Base-by-base conservation (phyloP, 2,888 invertebrate species). In the Drosophila borealis region DNA sequence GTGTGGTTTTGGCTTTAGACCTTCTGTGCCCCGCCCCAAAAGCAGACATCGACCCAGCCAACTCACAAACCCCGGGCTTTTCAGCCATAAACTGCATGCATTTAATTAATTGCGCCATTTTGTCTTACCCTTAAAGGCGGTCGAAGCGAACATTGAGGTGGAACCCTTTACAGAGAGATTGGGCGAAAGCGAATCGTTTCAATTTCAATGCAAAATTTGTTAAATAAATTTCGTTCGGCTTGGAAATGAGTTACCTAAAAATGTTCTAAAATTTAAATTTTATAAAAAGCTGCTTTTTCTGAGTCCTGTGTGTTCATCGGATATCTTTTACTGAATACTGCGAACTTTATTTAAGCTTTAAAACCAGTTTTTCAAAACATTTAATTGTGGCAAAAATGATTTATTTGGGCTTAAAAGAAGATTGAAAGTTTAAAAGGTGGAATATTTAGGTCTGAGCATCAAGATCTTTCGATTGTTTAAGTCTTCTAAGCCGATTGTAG, bases 1-100 rank as follows among this genome's bases (percentile, higher is more conserved):
- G 85, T 82, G 82, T 84, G 88, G 82, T 82, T 82, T 87, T 76
- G 74, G 68, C 81, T 81, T 81, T 71, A 78, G 87, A 82, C 50
- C 74, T 68, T 81, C 64, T 74, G 64, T 51, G 48, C 53, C 21
- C 9, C 37, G 10, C 21, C 39, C 29, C 41, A 29, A 5, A 13
- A 33, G 39, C 39, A 54, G 25, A 34, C 59, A 19, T 10, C 41
- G 39, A 21, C 33, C 46, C 49, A 53, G 17, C 13, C 41, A 21
- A 48, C 46, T 19, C 19, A 39, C 37, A 37, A 37, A 21, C 41
- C 9, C 42, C 29, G 17, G 9, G 21, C 44, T 36, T 34, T 21
- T 36, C 3, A 68, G 76, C 66, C 79, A 81, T 84, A 74, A 87
- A 83, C 87, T 70, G 78, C 84, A 76, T 78, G 81, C 84, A 81